These are phyloP conservation scores for Lasioglossum lativentre DNA, from an alignment of 2,888 invertebrate species.

Conservation along the genomic window DNA sequence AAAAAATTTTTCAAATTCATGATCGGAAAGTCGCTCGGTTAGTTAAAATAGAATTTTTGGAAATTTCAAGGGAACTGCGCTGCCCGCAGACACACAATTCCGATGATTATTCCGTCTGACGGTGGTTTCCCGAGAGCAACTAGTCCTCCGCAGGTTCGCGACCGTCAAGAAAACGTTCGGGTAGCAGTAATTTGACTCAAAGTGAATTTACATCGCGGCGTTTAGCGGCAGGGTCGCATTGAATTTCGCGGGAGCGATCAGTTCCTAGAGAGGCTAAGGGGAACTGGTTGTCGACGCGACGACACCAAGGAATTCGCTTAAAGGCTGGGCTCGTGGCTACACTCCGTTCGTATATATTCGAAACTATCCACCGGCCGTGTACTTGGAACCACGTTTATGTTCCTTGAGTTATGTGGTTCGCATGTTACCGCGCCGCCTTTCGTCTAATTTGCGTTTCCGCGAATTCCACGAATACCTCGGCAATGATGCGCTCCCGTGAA, in stretches of 20 bases:
- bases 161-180: constrained; percentile 5
- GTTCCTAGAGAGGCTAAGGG: constrained; percentile 62
- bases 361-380: constrained; percentile 58
- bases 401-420: constrained; percentile 67
- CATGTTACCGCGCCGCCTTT: constrained; percentile 59
- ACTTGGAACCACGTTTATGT: constrained; percentile 57
- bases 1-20: neutral
- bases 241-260: constrained; percentile 70
- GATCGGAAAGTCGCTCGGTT: too few species aligned
- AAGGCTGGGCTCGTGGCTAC: constrained; percentile 63
- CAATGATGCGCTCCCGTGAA: constrained; percentile 6
- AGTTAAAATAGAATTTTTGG: neutral
- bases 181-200: constrained; percentile 2
- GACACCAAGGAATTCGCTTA: constrained; percentile 69
- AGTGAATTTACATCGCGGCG: constrained; percentile 42
- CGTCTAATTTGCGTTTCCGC: constrained; percentile 62
- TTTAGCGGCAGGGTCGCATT: constrained; percentile 17
- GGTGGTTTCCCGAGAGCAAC: constrained; percentile 3
- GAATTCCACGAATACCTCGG: constrained; percentile 54
- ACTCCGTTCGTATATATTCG: constrained; percentile 65
- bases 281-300: constrained; percentile 54
- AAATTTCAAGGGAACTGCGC: neutral
- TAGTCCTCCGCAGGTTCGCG: neutral
- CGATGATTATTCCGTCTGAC: neutral
- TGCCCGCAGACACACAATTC: neutral